These are phyloP conservation scores for Phenacoccus solenopsis DNA, from an alignment of 1,140 invertebrate species.

Conservation along the genomic window DNA sequence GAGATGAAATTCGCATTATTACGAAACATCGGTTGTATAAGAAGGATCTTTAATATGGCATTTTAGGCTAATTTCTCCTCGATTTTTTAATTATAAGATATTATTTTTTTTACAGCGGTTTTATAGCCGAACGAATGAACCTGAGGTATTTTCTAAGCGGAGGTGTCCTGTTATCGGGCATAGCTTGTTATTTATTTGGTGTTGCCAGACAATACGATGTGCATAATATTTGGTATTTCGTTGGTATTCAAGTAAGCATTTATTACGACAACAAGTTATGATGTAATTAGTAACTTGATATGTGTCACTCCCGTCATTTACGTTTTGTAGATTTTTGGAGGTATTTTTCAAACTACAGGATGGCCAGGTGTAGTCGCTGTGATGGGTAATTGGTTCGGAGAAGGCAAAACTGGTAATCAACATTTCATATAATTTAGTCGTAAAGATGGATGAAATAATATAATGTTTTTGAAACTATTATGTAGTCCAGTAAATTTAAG, in stretches of 20 bases:
- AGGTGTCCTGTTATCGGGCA: slow-evolving; percentile 81
- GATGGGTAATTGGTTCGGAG: slow-evolving; percentile 92
- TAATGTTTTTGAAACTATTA: no score
- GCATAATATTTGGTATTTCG: slow-evolving; percentile 71
- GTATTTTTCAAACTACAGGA: slow-evolving; percentile 79
- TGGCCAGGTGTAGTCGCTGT: slow-evolving; percentile 89
- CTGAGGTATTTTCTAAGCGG: slow-evolving; percentile 76
- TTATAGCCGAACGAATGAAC: slow-evolving; percentile 83
- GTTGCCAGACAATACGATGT: slow-evolving; percentile 69
- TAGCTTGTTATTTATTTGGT: slow-evolving; percentile 82
- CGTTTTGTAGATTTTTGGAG: slow-evolving; percentile 52
- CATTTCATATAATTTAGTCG: no score
- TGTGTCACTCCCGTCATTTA: slow-evolving; percentile 20
- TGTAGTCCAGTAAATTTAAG: no score
- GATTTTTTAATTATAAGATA: no score
- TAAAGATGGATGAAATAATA: background rate
- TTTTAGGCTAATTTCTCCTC: no score
- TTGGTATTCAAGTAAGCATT: slow-evolving; percentile 63
- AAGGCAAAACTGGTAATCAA: slow-evolving; percentile 53
- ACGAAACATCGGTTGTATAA: no score
- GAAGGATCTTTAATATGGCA: no score
- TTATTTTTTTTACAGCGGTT: slow-evolving; percentile 47
- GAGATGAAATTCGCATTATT: no score
- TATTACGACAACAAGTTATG: background rate
- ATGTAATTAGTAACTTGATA: slow-evolving; percentile 18